Conservation (phyloP, 2,888 invertebrate species). For the Tryphoninae sp. region DNA sequence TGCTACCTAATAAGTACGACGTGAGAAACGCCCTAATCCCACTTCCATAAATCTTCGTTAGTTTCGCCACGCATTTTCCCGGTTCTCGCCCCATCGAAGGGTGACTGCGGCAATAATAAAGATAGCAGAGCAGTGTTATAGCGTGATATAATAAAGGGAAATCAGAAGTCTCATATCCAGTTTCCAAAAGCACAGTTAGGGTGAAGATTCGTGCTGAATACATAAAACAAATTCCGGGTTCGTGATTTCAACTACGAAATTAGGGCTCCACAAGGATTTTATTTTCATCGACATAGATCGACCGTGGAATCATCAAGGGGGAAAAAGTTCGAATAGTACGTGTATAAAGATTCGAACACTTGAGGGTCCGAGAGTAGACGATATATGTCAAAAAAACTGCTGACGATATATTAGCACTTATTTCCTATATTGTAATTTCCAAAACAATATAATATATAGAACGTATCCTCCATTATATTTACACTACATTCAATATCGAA, state of each 20-base stretch:
- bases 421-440: neutral
- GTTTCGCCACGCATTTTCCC: neutral
- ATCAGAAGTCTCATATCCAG: neutral
- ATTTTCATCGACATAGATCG: neutral
- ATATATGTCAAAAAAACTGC: no score
- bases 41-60: slow-evolving; percentile 11
- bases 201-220: slow-evolving; percentile 1
- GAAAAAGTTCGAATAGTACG: neutral
- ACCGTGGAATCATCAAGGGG: neutral
- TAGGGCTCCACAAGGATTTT: neutral
- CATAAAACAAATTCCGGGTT: neutral
- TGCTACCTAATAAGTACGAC: neutral
- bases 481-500: neutral
- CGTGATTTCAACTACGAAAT: neutral
- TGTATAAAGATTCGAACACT: neutral
- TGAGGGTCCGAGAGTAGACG: neutral
- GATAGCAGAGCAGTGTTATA: neutral
- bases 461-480: neutral
- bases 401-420: no score
- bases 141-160: neutral
- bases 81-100: neutral
- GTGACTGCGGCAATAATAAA: neutral
- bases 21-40: slow-evolving; percentile 1
- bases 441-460: neutral
- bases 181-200: slow-evolving; percentile 11